These are phyloP conservation scores for Conchocele bisecta DNA, from an alignment of 2,888 invertebrate species.

Conservation along the genomic window DNA sequence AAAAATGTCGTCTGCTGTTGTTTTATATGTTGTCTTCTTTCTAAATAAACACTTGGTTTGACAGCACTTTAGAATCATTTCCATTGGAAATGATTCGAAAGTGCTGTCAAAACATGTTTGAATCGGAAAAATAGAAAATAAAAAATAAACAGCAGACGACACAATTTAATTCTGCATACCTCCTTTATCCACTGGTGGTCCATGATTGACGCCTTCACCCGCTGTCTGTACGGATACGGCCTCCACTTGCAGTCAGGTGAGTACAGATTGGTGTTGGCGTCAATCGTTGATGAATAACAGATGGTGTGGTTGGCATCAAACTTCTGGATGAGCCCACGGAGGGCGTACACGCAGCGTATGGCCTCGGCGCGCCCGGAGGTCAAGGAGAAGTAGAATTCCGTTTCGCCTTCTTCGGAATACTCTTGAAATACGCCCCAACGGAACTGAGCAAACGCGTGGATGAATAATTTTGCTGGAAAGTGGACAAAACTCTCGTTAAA, in stretches of 20 bases:
- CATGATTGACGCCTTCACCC: constrained; percentile 70
- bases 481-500: too few relatives aligned
- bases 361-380: constrained; percentile 59
- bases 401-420: constrained; percentile 66
- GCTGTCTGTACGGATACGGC: constrained; percentile 57
- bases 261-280: constrained; percentile 60
- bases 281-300: constrained; percentile 42
- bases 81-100: too few relatives aligned
- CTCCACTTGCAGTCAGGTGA: constrained; percentile 66
- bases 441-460: constrained; percentile 75
- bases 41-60: too few relatives aligned
- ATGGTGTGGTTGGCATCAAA: constrained; percentile 36
- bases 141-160: too few relatives aligned
- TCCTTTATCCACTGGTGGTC: constrained; percentile 59
- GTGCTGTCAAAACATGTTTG: too few relatives aligned
- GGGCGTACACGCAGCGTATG: constrained; percentile 60
- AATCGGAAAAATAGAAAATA: too few relatives aligned
- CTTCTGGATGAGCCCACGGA: constrained; percentile 55
- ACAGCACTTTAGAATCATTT: too few relatives aligned
- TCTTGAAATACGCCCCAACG: constrained; percentile 75
- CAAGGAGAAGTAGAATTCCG: constrained; percentile 70
- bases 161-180: too few relatives aligned
- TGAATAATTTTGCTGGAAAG: constrained; percentile 64
- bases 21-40: too few relatives aligned
- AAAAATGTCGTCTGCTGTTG: too few relatives aligned